Evolutionary conservation across 2,888 invertebrate species (phyloP).

Genomic region (Brachyptera risi): DNA sequence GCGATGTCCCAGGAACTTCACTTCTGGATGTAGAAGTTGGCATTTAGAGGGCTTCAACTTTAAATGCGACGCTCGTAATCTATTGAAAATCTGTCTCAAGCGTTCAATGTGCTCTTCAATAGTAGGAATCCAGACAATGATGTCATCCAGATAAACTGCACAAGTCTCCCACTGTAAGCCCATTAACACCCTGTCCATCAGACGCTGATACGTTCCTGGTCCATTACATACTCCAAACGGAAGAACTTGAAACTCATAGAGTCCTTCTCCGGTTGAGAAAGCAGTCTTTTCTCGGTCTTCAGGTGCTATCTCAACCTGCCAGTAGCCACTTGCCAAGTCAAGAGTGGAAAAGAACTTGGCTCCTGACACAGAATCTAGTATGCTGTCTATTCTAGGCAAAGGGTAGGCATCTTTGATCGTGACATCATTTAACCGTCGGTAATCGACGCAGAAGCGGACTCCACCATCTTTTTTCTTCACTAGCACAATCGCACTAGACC

Average conservation of each 20-base stretch:
- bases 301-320: background rate
- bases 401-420: slow-evolving; percentile 7
- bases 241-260: background rate
- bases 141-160: background rate
- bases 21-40: background rate
- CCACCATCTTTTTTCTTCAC: background rate
- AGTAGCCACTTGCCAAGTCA: background rate
- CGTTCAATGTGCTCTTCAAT: background rate
- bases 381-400: background rate
- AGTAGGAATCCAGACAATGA: background rate
- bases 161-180: background rate
- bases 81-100: background rate
- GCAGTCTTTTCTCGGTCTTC: background rate
- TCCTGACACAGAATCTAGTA: background rate
- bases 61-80: background rate
- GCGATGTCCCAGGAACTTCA: background rate
- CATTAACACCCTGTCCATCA: background rate
- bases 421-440: background rate
- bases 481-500: background rate
- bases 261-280: background rate
- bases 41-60: slow-evolving; percentile 8
- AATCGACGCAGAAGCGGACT: background rate
- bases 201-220: background rate
- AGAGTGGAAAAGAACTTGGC: slow-evolving; percentile 1
- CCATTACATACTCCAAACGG: background rate